Evolutionary conservation across 2,113 vertebrate species (phyloP).

Genomic region (Melozone crissalis): DNA sequence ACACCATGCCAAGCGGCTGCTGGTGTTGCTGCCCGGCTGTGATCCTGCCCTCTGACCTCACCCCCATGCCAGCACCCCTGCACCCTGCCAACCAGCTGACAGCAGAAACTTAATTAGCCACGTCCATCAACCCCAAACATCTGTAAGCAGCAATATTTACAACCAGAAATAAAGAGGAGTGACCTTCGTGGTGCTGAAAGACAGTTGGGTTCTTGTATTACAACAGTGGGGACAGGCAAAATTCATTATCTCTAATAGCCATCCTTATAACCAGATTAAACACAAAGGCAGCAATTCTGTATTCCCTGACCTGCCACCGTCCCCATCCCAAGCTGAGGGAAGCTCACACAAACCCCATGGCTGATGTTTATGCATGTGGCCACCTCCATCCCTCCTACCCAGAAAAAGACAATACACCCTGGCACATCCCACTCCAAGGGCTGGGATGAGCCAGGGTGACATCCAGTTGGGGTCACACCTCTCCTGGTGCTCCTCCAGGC

Average conservation of each 20-base stretch:
- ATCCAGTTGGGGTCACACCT: not conserved
- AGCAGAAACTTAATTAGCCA: conserved; percentile 50
- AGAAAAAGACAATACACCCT: not conserved
- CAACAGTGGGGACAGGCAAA: conserved; percentile 60
- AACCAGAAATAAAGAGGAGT: conserved; percentile 71
- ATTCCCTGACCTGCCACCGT: not conserved
- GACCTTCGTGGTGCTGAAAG: conserved; percentile 64
- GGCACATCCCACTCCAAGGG: not conserved
- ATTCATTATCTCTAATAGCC: conserved; percentile 70
- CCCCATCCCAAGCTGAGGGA: not conserved
- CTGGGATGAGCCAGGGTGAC: not conserved
- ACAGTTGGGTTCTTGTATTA: conserved; percentile 73
- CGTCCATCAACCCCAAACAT: conserved; percentile 57
- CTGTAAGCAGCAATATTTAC: conserved; percentile 67
- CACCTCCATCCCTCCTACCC: not conserved
- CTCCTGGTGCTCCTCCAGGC: not conserved
- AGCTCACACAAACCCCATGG: not conserved
- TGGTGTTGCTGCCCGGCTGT: not conserved
- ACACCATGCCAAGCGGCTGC: rapidly evolving
- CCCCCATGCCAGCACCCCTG: not conserved
- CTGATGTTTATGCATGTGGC: not conserved
- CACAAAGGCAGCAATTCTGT: conserved; percentile 48
- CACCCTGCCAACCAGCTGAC: conserved; percentile 32
- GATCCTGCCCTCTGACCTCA: not conserved
- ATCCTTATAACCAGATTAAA: conserved; percentile 62